Conservation (phyloP, 2,888 invertebrate genomes). For the Syritta pipiens region DNA sequence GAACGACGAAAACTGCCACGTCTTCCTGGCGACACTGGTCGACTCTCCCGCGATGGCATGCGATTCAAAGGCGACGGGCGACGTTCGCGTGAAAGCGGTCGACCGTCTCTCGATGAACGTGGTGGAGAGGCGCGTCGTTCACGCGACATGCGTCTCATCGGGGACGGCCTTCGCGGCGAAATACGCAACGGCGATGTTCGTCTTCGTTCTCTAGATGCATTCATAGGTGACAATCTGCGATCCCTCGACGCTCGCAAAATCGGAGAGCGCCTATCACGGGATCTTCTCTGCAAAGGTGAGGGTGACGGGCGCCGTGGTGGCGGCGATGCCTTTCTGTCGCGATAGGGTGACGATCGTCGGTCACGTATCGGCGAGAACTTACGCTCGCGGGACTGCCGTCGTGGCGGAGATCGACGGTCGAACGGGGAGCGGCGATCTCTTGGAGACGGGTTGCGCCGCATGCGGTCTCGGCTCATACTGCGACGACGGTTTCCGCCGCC, state of each 20-base stretch:
- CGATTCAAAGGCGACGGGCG: conserved; percentile 46
- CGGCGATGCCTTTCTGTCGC: conserved; percentile 67
- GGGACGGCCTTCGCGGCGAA: conserved; percentile 70
- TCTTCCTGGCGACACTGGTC: conserved; percentile 53
- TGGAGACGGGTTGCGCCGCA: conserved; percentile 73
- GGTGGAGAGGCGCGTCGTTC: conserved; percentile 60
- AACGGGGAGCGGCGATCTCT: conserved; percentile 73
- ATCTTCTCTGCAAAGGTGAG: conserved; percentile 71
- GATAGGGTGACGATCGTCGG: conserved; percentile 60
- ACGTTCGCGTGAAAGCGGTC: conserved; percentile 54
- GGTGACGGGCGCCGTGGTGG: conserved; percentile 75
- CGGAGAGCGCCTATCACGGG: conserved; percentile 72
- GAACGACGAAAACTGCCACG: conserved; percentile 73
- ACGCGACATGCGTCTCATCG: conserved; percentile 69
- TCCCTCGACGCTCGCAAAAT: conserved; percentile 75
- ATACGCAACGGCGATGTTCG: conserved; percentile 54
- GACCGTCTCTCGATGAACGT: conserved; percentile 50
- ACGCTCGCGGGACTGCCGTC: conserved; percentile 73
- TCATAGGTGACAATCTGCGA: conserved; percentile 76
- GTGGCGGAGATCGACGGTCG: conserved; percentile 74
- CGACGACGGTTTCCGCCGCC: conserved; percentile 75
- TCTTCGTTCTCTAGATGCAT: conserved; percentile 40
- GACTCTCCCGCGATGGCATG: conserved; percentile 47
- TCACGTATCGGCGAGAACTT: conserved; percentile 74
- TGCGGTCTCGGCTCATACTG: conserved; percentile 74